A percentile compares a stretch with the other conserved stretches of the same genome.
These are phyloP conservation scores for Cranoglanis bouderius DNA, from an alignment of 2,113 vertebrate genomes.

Conservation along the genomic window DNA sequence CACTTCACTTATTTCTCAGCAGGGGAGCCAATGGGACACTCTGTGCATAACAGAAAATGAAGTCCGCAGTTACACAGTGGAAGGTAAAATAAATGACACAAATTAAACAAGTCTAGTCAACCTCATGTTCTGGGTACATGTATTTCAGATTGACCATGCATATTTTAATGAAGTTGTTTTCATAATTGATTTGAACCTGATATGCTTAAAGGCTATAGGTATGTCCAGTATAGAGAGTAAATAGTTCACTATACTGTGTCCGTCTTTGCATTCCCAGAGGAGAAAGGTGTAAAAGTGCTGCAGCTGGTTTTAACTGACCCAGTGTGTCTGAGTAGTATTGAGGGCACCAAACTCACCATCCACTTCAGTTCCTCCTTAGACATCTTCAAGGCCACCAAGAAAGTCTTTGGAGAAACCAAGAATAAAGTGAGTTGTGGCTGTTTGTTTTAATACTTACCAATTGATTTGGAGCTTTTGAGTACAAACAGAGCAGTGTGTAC, in stretches of 20 bases:
- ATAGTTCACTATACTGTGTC: not conserved
- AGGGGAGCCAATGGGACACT: conserved; percentile 92
- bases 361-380: conserved; percentile 86
- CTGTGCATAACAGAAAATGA: conserved; percentile 83
- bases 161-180: not conserved
- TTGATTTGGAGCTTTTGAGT: not conserved
- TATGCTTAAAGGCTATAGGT: not conserved
- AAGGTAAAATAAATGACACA: conserved; percentile 74
- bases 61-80: conserved; percentile 80
- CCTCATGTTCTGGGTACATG: not conserved
- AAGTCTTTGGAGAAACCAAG: conserved; percentile 80
- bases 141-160: not conserved
- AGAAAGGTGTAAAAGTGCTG: conserved; percentile 76
- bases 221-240: not conserved
- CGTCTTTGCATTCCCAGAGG: conserved; percentile 69
- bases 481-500: not conserved
- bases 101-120: not conserved
- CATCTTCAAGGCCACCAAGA: conserved; percentile 72
- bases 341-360: conserved; percentile 79
- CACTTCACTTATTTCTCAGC: not conserved
- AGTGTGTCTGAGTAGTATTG: conserved; percentile 70
- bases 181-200: not conserved
- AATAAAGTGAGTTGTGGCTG: conserved; percentile 74
- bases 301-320: conserved; percentile 75
- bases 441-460: not conserved